Evolutionary conservation across 2,888 invertebrate genomes (phyloP).

Genomic region (Idaea dimidiata): DNA sequence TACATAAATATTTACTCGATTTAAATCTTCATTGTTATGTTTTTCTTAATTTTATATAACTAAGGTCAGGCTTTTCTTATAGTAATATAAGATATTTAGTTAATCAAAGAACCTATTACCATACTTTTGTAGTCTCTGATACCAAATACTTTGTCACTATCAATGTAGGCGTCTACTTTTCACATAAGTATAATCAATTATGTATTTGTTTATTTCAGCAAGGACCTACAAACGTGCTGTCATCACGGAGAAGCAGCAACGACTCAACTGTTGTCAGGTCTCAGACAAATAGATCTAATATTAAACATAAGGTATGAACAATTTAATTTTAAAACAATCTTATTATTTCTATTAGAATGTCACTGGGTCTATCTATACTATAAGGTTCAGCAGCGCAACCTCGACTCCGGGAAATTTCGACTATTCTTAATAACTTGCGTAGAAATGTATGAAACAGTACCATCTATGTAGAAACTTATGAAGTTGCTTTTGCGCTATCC

Average conservation of each 20-base stretch:
- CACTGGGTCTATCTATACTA: too few relatives aligned
- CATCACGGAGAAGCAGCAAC: constrained; percentile 91
- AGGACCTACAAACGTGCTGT: constrained; percentile 86
- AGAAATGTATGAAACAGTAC: too few relatives aligned
- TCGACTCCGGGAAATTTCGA: too few relatives aligned
- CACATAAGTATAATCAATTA: neutral
- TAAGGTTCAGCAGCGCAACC: too few relatives aligned
- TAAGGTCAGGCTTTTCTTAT: neutral
- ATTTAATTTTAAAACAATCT: neutral
- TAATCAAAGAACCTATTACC: neutral
- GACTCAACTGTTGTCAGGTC: constrained; percentile 85
- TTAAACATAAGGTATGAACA: constrained; percentile 71
- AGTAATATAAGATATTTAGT: neutral
- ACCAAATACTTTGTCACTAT: neutral
- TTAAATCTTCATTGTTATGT: constrained; percentile 3
- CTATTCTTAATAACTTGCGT: too few relatives aligned
- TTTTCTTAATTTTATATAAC: constrained; percentile 7
- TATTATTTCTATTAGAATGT: neutral
- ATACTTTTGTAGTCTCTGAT: neutral
- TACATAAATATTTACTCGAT: neutral
- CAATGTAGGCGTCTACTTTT: neutral
- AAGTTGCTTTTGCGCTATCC: too few relatives aligned
- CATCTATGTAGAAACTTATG: too few relatives aligned
- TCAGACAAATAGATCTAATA: constrained; percentile 72
- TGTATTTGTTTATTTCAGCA: constrained; percentile 69